Conservation (phyloP, 1,140 invertebrate species). For the Zelostemma sp. region DNA sequence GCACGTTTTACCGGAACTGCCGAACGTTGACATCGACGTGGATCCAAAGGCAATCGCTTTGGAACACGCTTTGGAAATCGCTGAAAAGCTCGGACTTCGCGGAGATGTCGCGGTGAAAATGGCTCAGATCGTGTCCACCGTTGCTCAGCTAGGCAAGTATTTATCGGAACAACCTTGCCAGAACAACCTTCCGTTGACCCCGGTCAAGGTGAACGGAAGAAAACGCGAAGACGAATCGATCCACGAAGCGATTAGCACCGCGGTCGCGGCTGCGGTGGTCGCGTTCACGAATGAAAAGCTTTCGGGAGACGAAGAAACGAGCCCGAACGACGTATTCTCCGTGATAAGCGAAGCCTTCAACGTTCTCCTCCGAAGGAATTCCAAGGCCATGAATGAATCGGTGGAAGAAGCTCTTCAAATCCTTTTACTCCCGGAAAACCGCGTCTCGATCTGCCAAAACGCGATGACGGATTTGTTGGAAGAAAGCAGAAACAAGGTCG, state of each 20-base stretch:
- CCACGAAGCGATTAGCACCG: slow-evolving; percentile 71
- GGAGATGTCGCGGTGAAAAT: slow-evolving; percentile 65
- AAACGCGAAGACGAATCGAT: slow-evolving; percentile 70
- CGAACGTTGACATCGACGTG: slow-evolving; percentile 74
- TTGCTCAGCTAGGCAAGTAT: slow-evolving; percentile 63
- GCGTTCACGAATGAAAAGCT: slow-evolving; percentile 70
- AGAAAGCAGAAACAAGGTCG: slow-evolving; percentile 70
- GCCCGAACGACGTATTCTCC: slow-evolving; percentile 72
- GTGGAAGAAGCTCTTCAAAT: slow-evolving; percentile 70
- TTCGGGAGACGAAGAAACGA: slow-evolving; percentile 66
- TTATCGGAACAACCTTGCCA: slow-evolving; percentile 56
- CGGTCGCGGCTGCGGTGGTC: slow-evolving; percentile 71
- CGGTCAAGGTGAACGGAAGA: too few species aligned
- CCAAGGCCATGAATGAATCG: slow-evolving; percentile 65
- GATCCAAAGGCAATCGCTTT: slow-evolving; percentile 70
- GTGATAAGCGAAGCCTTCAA: slow-evolving; percentile 70
- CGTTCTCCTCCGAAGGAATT: slow-evolving; percentile 58
- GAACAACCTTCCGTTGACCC: too few species aligned
- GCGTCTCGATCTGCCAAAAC: slow-evolving; percentile 56
- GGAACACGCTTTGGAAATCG: slow-evolving; percentile 63
- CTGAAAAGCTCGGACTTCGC: slow-evolving; percentile 65
- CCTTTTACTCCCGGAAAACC: slow-evolving; percentile 58
- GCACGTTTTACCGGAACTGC: slow-evolving; percentile 74
- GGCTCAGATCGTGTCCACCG: slow-evolving; percentile 65
- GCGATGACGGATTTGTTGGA: slow-evolving; percentile 56